These are phyloP conservation scores for Apostichopus japonicus DNA, from an alignment of 35 echinoderm and acorn worm species.

Conservation along the genomic window DNA sequence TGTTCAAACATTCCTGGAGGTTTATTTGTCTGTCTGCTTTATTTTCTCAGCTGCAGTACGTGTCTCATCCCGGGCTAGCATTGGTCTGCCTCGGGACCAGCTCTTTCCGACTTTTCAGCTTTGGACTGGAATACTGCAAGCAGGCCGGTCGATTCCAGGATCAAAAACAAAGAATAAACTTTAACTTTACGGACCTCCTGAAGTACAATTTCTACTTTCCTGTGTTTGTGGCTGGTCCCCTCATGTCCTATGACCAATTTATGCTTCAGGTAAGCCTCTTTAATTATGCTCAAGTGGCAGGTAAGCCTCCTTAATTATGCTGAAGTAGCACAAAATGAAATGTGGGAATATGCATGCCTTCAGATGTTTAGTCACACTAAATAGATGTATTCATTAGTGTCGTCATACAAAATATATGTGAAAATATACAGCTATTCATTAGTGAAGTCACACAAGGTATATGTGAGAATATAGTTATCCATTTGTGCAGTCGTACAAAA, in stretches of 20 bases:
- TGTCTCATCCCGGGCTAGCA: conserved; percentile 30
- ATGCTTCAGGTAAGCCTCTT: not conserved
- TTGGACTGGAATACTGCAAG: conserved; percentile 28
- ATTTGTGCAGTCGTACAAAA: too few species aligned
- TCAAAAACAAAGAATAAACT: not conserved
- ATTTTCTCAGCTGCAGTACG: not conserved
- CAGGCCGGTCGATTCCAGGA: not conserved
- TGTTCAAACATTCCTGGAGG: not conserved
- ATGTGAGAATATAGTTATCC: too few species aligned
- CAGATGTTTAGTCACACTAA: too few species aligned
- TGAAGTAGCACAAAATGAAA: too few species aligned
- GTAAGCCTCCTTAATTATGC: not conserved
- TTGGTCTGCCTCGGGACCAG: conserved; percentile 15
- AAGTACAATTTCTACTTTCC: conserved; percentile 42
- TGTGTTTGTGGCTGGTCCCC: conserved; percentile 12
- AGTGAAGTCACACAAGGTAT: too few species aligned
- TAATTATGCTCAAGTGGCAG: too few species aligned
- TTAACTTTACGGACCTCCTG: conserved; percentile 1
- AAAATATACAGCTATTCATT: too few species aligned
- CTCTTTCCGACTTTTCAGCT: conserved; percentile 21
- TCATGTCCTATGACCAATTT: conserved; percentile 45
- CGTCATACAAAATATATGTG: too few species aligned
- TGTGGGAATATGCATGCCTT: too few species aligned
- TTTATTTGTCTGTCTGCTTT: not conserved
- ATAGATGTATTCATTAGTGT: too few species aligned